A percentile compares a stretch with the other conserved stretches of the same genome.
These are phyloP conservation scores for Seriola dumerili DNA, from an alignment of 2,113 vertebrate genomes.

Conservation along the genomic window DNA sequence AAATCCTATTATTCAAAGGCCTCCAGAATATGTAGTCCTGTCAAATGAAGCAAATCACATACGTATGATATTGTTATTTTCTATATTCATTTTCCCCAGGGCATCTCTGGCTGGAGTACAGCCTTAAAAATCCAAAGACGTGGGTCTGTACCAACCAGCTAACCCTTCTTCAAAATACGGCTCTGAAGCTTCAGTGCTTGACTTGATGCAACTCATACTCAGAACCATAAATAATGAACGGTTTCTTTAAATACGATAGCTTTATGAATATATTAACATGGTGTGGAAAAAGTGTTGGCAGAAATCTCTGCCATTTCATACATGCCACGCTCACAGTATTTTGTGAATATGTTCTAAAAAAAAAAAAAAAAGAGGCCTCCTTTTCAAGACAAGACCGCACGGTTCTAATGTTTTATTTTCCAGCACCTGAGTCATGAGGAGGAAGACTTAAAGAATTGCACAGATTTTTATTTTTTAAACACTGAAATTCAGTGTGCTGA, in stretches of 20 bases:
- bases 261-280: conserved; percentile 57
- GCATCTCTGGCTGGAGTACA: not conserved
- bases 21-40: conserved; percentile 11
- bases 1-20: conserved; percentile 45
- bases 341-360: conserved; percentile 32
- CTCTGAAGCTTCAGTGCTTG: conserved; percentile 1
- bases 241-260: conserved; percentile 68
- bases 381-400: not conserved
- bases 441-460: not conserved
- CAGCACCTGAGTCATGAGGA: not conserved
- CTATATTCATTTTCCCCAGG: conserved; percentile 1
- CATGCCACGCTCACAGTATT: conserved; percentile 42
- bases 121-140: not conserved
- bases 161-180: not conserved
- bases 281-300: conserved; percentile 43
- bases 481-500: not conserved
- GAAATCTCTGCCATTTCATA: conserved; percentile 44
- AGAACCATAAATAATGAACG: conserved; percentile 66
- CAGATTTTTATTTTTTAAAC: not conserved
- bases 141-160: not conserved
- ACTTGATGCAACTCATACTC: conserved; percentile 28
- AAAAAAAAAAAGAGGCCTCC: conserved; percentile 18
- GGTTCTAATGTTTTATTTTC: not conserved
- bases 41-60: conserved; percentile 24
- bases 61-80: conserved; percentile 12